Percentiles rank a stretch among this genome's conserved stretches.
These are phyloP conservation scores for Lamprotornis superbus DNA, from an alignment of 2,113 vertebrate genomes.

Conservation along the genomic window DNA sequence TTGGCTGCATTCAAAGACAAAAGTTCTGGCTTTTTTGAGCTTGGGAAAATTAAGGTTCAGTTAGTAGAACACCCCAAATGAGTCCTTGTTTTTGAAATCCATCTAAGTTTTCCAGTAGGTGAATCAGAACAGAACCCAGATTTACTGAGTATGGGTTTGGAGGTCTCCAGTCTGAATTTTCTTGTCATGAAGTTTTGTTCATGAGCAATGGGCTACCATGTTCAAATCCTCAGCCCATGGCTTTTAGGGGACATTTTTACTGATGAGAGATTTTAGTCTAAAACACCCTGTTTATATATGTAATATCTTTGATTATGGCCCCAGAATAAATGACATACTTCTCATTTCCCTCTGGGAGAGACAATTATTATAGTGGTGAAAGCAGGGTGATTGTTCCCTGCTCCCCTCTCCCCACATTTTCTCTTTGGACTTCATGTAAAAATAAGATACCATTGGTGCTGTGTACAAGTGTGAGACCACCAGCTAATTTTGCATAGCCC, in stretches of 20 bases:
- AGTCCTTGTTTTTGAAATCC: neutral
- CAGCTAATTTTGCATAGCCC: slow-evolving; percentile 63
- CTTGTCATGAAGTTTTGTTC: neutral
- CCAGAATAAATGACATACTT: neutral
- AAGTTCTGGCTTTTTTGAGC: neutral
- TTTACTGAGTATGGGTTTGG: neutral
- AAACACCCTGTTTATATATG: neutral
- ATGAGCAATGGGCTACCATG: fast-evolving
- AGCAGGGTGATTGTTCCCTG: neutral
- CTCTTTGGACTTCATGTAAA: neutral
- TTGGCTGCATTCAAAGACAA: neutral
- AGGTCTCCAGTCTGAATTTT: neutral
- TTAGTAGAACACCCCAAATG: neutral
- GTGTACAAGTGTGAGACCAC: slow-evolving; percentile 46
- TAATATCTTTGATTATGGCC: neutral
- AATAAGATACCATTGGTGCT: neutral
- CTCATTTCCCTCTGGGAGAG: neutral
- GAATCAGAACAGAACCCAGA: neutral
- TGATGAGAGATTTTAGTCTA: neutral
- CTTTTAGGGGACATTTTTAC: neutral
- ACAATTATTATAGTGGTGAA: neutral
- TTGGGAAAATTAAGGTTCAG: neutral
- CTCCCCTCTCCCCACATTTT: neutral
- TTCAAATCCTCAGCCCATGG: neutral
- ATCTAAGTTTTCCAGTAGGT: neutral